A percentile compares a stretch with the other conserved stretches of the same genome.
Evolutionary conservation across 2,113 vertebrate species (phyloP).

Genomic region (Triplophysa rosa): DNA sequence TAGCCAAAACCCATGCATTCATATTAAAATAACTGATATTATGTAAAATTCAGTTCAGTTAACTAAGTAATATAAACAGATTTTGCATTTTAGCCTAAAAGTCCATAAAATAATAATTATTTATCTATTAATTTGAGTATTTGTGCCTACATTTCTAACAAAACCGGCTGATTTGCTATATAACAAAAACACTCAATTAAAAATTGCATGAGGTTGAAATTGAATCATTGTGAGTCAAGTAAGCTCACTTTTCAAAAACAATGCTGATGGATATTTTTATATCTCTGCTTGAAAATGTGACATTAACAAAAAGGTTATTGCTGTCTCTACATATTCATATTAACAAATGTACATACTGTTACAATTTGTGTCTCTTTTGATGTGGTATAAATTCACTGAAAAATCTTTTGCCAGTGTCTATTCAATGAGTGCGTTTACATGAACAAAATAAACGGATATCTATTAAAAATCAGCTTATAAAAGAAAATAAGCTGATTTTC

Average conservation of each 20-base stretch:
- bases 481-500: too few species aligned
- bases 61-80: too few species aligned
- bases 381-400: neutral
- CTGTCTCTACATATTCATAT: neutral
- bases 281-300: neutral
- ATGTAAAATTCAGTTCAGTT: neutral
- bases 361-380: neutral
- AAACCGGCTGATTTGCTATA: neutral
- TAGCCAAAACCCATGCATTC: neutral
- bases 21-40: neutral
- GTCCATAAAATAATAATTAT: neutral
- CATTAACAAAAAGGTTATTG: neutral
- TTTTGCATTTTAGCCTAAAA: neutral
- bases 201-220: conserved; percentile 3
- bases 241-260: neutral
- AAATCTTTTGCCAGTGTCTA: neutral
- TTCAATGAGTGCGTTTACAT: too few species aligned
- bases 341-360: neutral
- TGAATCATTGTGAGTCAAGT: conserved; percentile 13
- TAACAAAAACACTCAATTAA: neutral
- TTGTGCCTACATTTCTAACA: neutral
- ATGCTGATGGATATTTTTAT: conserved; percentile 1
- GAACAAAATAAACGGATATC: too few species aligned
- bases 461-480: too few species aligned
- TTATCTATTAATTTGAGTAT: neutral